Conservation (phyloP, 2,888 invertebrate species). For the Pseudococcus viburni region DNA sequence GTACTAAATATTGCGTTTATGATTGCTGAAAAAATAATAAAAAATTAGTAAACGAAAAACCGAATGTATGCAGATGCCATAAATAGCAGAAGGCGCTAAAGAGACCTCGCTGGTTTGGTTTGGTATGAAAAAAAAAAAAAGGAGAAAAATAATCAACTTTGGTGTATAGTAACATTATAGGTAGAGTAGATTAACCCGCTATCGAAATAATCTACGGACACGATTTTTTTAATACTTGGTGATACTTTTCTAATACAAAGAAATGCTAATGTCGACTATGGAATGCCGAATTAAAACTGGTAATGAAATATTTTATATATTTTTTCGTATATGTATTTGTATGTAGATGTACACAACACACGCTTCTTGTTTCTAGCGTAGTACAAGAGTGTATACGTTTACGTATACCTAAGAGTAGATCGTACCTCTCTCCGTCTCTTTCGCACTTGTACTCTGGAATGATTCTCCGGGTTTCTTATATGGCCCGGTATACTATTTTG, state of each 20-base stretch:
- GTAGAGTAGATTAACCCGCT: constrained; percentile 26
- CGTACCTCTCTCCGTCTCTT: neutral
- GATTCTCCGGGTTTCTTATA: constrained; percentile 28
- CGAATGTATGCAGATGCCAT: neutral
- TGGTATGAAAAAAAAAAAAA: neutral
- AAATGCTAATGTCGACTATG: constrained; percentile 60
- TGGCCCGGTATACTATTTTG: constrained; percentile 25
- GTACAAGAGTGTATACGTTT: neutral
- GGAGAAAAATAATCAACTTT: neutral
- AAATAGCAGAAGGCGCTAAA: neutral
- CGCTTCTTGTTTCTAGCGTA: neutral
- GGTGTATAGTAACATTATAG: neutral
- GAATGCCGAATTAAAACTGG: constrained; percentile 60
- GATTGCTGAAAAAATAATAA: neutral
- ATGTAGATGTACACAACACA: neutral
- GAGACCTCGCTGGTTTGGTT: no score
- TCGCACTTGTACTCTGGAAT: neutral
- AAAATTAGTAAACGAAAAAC: neutral
- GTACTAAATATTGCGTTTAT: neutral
- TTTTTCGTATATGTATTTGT: neutral
- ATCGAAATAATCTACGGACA: constrained; percentile 45
- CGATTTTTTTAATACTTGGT: constrained; percentile 19
- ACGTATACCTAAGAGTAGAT: neutral
- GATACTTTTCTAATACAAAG: constrained; percentile 47
- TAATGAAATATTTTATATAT: constrained; percentile 58